Base-by-base conservation (phyloP, 2,888 invertebrate species). In the Melanotus villosus region DNA sequence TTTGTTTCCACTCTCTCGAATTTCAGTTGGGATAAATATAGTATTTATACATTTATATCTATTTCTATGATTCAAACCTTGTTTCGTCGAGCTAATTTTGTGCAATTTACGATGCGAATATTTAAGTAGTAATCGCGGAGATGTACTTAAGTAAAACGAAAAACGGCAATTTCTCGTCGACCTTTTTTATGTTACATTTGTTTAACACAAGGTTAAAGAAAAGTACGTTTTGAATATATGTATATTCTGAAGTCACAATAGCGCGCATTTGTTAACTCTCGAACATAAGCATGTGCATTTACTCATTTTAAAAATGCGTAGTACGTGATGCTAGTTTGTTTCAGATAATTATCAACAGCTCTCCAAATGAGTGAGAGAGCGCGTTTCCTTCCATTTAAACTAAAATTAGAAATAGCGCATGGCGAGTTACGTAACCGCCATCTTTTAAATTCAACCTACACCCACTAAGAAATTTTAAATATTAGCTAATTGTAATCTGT, bases 321-420 rank as follows among this genome's bases (percentile, higher is more conserved):
- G 47, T 23, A 23, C 21, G 41, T 41, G 18, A 41, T 41, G 41
- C 41, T 41, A 41, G 41, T 41, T 41, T 41, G 41, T 41, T 47
- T 47, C 16, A 52, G 18, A 52, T 38, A 56, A 38, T 56, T 38
- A 56, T 36, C 56, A 56, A 19, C 23, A 56, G 23, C 56, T 36
- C 56, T 21, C 36, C 21, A 21, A 56, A 21, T 19, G 57, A 57
- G 54, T 38, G 63, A 54, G 47, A 54, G 63, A 63, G 63, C 36
- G 60, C 41, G 62, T 62, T 67, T 68, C 68, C 68, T 68, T 58
- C 58, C 57, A 64, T 68, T 68, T 68, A 64, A 64, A 68, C 68
- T 68, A 68, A 68, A 68, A 58, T 67, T 68, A 68, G 68, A 68
- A 68, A 68, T 68, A 63, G 68, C 68, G 68, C 63, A 64, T 57